Base-by-base conservation (phyloP, 2,113 vertebrate species). In the Echinops telfairi region DNA sequence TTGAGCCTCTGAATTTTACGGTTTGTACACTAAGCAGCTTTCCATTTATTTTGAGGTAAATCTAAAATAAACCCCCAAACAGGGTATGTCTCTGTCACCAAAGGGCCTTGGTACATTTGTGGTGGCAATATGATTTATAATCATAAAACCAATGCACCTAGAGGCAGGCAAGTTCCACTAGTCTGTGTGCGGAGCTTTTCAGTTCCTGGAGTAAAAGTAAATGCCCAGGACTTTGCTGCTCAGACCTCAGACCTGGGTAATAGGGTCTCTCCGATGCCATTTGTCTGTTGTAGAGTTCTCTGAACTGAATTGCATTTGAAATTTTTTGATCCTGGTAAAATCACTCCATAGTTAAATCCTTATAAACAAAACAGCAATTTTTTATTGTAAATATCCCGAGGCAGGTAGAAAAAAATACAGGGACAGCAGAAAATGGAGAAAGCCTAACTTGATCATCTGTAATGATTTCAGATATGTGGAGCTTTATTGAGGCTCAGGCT, bases 361-460 rank as follows among this genome's bases (percentile, higher is more conserved):
- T 58, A 92, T 79, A 92, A 90, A 76, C 83, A 86, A 94, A 76
- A 79, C n/a, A 79, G 57, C 1, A 71, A 47, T 20, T 88, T 53
- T 89, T 92, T 29, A 85, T 43, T 85, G 40, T 90, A 94, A 86
- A 90, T 95, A 57, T 43, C 90, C 43, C 40, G 6, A 80, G 85
- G 27, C 14, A 91, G 27, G 33, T 16, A 66, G 27, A 80, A 43
- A 90, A 66, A 4, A 84, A 25, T 82, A 79, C 57, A 3, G 7
- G 1, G 31, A 81, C 25, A 82, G 47, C 10, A 90, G 66, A 58
- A 81, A 70, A 43, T 29, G 29, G 57, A 92, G 43, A 88, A 70
- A 40, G 57, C n/a, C n/a, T 73, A n/a, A 11, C 15, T 40, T 73
- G 31, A 93, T 5, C 12, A 22, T 88, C n/a, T 86, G 3, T 76